Percentiles rank a stretch among this genome's conserved stretches.
Conservation (phyloP, 1,140 invertebrate species). For the Berghia stephanieae region DNA sequence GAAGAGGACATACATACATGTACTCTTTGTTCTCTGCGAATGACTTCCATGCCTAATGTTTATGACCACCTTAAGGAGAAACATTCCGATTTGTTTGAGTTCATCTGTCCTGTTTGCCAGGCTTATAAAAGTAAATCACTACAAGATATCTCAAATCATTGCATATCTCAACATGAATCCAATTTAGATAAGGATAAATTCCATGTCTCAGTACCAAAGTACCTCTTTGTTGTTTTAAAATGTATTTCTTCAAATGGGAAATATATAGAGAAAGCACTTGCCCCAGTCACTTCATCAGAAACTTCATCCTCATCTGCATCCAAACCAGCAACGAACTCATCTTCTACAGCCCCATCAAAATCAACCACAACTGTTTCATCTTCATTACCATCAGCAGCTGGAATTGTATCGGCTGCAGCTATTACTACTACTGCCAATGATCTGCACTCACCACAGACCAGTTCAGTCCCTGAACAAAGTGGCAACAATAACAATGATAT, state of each 20-base stretch:
- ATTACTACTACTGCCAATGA: neutral
- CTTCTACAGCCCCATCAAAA: neutral
- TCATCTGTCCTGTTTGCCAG: conserved; percentile 55
- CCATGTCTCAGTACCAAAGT: conserved; percentile 54
- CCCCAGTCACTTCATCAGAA: neutral
- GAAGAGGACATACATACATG: conserved; percentile 60
- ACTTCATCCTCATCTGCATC: neutral
- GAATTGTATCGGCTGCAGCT: neutral
- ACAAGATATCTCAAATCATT: conserved; percentile 48
- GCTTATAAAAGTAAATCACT: conserved; percentile 46
- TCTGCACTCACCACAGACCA: neutral
- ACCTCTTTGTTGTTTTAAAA: conserved; percentile 47
- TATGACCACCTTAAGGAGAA: conserved; percentile 52
- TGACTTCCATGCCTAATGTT: conserved; percentile 53
- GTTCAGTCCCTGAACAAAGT: no score
- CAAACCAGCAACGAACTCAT: neutral
- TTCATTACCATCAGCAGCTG: neutral
- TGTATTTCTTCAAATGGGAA: conserved; percentile 38
- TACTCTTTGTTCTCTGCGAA: conserved; percentile 51
- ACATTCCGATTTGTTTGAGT: conserved; percentile 55
- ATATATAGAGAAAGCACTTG: conserved; percentile 43
- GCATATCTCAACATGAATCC: conserved; percentile 41
- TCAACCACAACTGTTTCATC: neutral
- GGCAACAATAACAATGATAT: no score
- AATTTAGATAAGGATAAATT: conserved; percentile 44